phyloP scores from a whole-genome alignment of 2,888 invertebrate species.

The Candidula unifasciata region DNA sequence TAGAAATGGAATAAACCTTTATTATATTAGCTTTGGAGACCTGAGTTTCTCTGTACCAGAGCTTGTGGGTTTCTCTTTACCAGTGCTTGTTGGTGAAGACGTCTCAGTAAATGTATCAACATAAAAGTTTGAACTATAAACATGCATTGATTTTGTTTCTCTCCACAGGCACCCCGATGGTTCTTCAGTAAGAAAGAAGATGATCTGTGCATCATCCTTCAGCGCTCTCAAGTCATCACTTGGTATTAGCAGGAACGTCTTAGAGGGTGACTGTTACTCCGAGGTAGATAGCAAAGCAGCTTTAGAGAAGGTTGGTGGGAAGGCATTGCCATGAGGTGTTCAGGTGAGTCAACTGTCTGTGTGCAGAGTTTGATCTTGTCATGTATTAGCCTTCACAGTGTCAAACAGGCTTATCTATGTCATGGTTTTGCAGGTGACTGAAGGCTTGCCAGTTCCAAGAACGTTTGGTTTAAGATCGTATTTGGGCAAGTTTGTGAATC shows the following conservation, averaged over 20 bases:
- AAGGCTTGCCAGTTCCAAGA: too few relatives aligned
- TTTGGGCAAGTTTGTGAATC: too few relatives aligned
- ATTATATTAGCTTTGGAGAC: too few relatives aligned
- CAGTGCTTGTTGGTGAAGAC: too few relatives aligned
- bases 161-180: conserved; percentile 38
- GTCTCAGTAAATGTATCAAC: too few relatives aligned
- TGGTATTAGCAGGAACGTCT: not conserved
- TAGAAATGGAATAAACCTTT: too few relatives aligned
- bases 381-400: not conserved
- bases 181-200: conserved; percentile 41
- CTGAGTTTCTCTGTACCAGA: too few relatives aligned
- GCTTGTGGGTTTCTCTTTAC: too few relatives aligned
- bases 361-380: not conserved
- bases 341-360: not conserved
- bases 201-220: conserved; percentile 46
- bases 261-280: conserved; percentile 38
- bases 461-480: too few relatives aligned
- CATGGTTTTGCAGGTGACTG: too few relatives aligned
- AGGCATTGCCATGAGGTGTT: conserved; percentile 5
- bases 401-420: not conserved
- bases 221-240: conserved; percentile 37
- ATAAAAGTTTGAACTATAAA: too few relatives aligned
- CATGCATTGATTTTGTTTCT: too few relatives aligned
- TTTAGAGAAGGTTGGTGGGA: conserved; percentile 48
- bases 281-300: conserved; percentile 46